phyloP scores from a whole-genome alignment of 2,888 invertebrate species.

The Pristionchus mayeri region DNA sequence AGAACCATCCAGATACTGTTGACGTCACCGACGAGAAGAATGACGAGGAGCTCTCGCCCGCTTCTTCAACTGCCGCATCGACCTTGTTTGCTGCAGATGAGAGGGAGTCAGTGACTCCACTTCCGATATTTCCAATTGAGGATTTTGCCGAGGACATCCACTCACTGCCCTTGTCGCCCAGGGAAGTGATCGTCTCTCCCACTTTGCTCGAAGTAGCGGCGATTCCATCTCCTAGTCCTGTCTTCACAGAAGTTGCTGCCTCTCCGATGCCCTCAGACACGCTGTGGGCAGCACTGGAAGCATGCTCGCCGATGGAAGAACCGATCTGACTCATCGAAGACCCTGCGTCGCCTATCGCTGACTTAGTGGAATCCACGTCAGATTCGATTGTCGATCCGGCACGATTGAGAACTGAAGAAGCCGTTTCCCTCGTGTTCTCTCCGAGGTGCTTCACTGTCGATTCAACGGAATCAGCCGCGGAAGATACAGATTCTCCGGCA shows the following conservation, averaged over 20 bases:
- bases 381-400: not conserved
- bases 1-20: not conserved
- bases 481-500: not conserved
- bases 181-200: no score
- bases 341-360: not conserved
- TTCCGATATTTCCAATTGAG: not conserved
- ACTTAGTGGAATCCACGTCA: not conserved
- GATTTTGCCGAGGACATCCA: not conserved
- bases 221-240: not conserved
- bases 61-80: slow-evolving; percentile 12
- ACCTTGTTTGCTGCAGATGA: not conserved
- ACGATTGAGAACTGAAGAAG: not conserved
- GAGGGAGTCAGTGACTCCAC: not conserved
- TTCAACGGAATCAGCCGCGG: not conserved
- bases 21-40: slow-evolving; percentile 13
- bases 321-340: not conserved
- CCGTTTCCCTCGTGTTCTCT: no score
- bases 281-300: not conserved
- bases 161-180: not conserved
- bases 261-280: not conserved
- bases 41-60: not conserved
- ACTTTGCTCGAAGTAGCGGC: not conserved
- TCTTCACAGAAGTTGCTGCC: not conserved
- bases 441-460: not conserved
- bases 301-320: not conserved